A percentile compares a stretch with the other conserved stretches of the same genome.
Conservation (phyloP, 2,888 invertebrate species). For the Tiliacea aurago region DNA sequence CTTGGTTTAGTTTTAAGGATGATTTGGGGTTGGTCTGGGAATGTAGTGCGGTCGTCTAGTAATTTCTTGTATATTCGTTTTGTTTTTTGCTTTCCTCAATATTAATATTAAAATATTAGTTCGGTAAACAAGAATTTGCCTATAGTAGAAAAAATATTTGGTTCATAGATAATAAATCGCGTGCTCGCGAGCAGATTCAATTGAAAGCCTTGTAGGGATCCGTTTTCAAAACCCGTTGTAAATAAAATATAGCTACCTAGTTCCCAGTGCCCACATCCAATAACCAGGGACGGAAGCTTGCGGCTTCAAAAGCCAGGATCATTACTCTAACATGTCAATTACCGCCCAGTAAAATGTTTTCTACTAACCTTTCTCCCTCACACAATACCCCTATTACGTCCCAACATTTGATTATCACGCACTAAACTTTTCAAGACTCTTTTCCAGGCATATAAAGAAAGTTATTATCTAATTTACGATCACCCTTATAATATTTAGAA, state of each 20-base stretch:
- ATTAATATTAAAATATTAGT: background rate
- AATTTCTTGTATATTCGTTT: background rate
- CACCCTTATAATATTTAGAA: slow-evolving; percentile 60
- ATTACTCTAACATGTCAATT: slow-evolving; percentile 19
- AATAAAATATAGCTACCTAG: background rate
- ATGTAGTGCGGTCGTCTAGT: background rate
- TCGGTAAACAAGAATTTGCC: background rate
- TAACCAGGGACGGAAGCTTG: background rate
- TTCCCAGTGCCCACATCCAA: background rate
- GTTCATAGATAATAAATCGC: background rate
- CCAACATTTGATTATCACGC: slow-evolving; percentile 43
- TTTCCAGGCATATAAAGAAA: slow-evolving; percentile 47
- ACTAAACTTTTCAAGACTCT: slow-evolving; percentile 42
- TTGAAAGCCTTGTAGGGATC: background rate
- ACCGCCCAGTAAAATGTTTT: slow-evolving; percentile 2
- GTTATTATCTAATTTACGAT: slow-evolving; percentile 66
- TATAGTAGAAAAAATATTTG: background rate
- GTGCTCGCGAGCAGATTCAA: background rate
- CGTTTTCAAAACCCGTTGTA: background rate
- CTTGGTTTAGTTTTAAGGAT: slow-evolving; percentile 26
- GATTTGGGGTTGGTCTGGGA: slow-evolving; percentile 11
- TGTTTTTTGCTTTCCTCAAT: background rate
- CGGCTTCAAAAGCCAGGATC: slow-evolving; percentile 7
- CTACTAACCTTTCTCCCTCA: slow-evolving; percentile 12
- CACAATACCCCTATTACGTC: slow-evolving; percentile 39